These are phyloP conservation scores for Salticus scenicus DNA, from an alignment of 2,888 invertebrate genomes.

Conservation along the genomic window DNA sequence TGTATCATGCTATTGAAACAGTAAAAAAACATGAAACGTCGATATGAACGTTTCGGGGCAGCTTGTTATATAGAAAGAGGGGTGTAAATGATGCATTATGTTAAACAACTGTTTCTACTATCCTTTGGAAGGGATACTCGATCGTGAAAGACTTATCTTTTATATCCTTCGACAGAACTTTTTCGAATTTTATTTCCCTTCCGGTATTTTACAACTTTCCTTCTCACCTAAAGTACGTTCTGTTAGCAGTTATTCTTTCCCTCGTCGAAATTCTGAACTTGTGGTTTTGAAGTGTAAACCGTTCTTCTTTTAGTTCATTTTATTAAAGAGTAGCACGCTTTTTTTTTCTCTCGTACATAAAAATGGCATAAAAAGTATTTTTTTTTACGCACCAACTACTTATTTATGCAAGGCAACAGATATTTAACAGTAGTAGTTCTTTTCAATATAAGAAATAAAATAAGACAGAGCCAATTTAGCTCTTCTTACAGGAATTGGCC, in stretches of 20 bases:
- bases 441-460: neutral
- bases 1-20: slow-evolving; percentile 42
- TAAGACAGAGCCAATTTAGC: no score
- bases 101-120: slow-evolving; percentile 64
- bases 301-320: slow-evolving; percentile 33
- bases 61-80: slow-evolving; percentile 21
- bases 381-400: neutral
- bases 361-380: neutral
- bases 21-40: slow-evolving; percentile 24
- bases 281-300: slow-evolving; percentile 41
- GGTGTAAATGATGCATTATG: slow-evolving; percentile 68
- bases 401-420: neutral
- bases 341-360: neutral
- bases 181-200: slow-evolving; percentile 61
- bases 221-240: slow-evolving; percentile 26
- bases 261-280: slow-evolving; percentile 34
- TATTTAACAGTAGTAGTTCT: neutral
- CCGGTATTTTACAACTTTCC: slow-evolving; percentile 52
- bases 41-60: slow-evolving; percentile 34
- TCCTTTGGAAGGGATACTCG: slow-evolving; percentile 44
- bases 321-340: slow-evolving; percentile 30
- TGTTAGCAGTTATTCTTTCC: slow-evolving; percentile 41
- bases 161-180: slow-evolving; percentile 66
- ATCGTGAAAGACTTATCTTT: slow-evolving; percentile 57
- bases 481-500: no score